Base-by-base conservation (phyloP, 2,113 vertebrate species). In the Cebus imitator region DNA sequence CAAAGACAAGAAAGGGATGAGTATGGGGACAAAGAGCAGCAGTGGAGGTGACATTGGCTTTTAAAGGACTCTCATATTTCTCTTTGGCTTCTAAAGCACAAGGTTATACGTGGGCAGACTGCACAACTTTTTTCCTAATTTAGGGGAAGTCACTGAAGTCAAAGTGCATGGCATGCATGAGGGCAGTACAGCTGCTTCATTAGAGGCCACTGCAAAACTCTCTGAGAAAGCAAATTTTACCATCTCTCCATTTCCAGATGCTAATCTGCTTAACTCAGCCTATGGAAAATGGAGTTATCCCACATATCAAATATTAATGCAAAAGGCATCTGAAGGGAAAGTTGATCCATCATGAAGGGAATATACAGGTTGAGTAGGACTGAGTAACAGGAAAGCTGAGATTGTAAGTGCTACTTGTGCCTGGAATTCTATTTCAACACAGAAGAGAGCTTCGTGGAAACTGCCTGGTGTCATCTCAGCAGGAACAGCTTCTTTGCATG, bases 241-340 rank as follows among this genome's bases (percentile, higher is more conserved):
- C 45, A 50, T 6, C 23, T 45, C 48, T 50, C 23, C 50, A 30
- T 57, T 64, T 64, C 43, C 43, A 37, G 57, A 57, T 78, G 40
- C 57, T 52, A 55, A 92, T 27, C 32, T 40, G 75, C 68, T 85
- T 52, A 79, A 79, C 45, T 82, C 75, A 78, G 72, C n/a, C 32
- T 50, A 70, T n/a, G 10, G 68, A 91, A 35, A 45, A 48, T 20
- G 3, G 52, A 57, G n/a, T 73, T 64, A 82, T 61, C n/a, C 79
- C 16, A 6, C 58, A 68, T 8, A 83, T 93, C 73, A 95, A 90
- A 93, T 68, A 82, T 87, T 81, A 25, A 90, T 32, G 43, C 58
- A 91, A 76, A 94, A 37, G 48, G 37, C 80, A 70, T 61, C 76
- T 52, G 27, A 43, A 78, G 68, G 87, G 37, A 64, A 82, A 82